Conservation (phyloP, 2,888 invertebrate species). For the Tetramorium bicarinatum region DNA sequence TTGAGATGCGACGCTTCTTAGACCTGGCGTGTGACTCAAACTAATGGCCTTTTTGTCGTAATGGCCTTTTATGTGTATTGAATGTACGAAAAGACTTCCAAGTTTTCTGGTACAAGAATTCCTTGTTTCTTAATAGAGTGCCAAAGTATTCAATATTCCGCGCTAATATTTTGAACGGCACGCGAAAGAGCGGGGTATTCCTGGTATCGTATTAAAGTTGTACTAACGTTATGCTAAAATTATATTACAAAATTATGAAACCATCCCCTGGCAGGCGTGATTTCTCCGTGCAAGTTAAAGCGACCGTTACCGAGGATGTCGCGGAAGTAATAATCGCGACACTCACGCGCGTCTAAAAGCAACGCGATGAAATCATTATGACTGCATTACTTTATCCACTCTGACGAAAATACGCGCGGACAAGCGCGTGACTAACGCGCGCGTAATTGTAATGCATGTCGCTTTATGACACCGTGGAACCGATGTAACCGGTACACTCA, state of each 20-base stretch:
- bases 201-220: background rate
- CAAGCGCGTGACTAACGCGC: slow-evolving; percentile 20
- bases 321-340: slow-evolving; percentile 50
- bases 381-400: slow-evolving; percentile 15
- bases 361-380: slow-evolving; percentile 47
- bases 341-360: slow-evolving; percentile 44
- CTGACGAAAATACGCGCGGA: slow-evolving; percentile 18
- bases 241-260: background rate
- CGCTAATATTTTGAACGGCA: background rate
- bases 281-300: background rate
- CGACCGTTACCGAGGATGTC: background rate
- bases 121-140: background rate
- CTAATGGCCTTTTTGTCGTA: background rate
- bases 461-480: background rate
- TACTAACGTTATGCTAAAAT: background rate
- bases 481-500: background rate
- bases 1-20: background rate
- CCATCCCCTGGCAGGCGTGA: background rate
- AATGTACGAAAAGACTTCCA: background rate
- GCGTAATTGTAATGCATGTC: slow-evolving; percentile 39
- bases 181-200: background rate
- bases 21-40: background rate
- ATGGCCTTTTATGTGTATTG: too few relatives aligned
- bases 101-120: background rate
- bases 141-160: background rate